These are phyloP conservation scores for Drosophila arawakana DNA, from an alignment of 1,140 invertebrate species.

Conservation along the genomic window DNA sequence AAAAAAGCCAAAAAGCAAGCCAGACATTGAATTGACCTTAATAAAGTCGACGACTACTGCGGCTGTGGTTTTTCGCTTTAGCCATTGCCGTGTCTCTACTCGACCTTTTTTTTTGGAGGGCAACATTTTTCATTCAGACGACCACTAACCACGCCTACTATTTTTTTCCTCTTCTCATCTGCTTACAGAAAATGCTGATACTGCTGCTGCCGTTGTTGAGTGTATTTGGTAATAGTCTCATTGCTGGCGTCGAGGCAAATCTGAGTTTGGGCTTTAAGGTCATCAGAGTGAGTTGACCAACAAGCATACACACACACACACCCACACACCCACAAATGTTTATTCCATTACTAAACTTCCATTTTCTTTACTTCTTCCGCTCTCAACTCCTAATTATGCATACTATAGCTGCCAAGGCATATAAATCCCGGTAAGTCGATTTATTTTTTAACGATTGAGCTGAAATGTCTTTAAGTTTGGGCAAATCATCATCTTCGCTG, in stretches of 20 bases:
- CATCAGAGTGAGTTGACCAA: slow-evolving; percentile 74
- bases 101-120: slow-evolving; percentile 47
- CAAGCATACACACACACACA: not conserved
- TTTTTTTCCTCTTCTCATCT: slow-evolving; percentile 12
- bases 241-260: slow-evolving; percentile 72
- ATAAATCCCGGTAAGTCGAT: slow-evolving; percentile 76
- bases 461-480: slow-evolving; percentile 38
- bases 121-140: slow-evolving; percentile 45
- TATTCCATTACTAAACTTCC: slow-evolving; percentile 64
- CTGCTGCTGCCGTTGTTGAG: slow-evolving; percentile 73
- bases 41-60: slow-evolving; percentile 69
- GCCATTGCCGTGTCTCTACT: slow-evolving; percentile 26
- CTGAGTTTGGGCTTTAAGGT: slow-evolving; percentile 80
- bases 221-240: slow-evolving; percentile 78
- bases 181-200: slow-evolving; percentile 81
- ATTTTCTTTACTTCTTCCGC: not conserved
- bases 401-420: slow-evolving; percentile 70
- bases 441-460: slow-evolving; percentile 29
- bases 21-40: slow-evolving; percentile 82
- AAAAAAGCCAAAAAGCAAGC: slow-evolving; percentile 47
- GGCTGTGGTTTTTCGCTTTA: slow-evolving; percentile 15
- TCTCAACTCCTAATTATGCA: slow-evolving; percentile 43
- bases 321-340: slow-evolving; percentile 32
- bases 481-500: slow-evolving; percentile 30
- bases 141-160: slow-evolving; percentile 44